Conservation (phyloP, 1,140 invertebrate species). For the Linepithema humile region DNA sequence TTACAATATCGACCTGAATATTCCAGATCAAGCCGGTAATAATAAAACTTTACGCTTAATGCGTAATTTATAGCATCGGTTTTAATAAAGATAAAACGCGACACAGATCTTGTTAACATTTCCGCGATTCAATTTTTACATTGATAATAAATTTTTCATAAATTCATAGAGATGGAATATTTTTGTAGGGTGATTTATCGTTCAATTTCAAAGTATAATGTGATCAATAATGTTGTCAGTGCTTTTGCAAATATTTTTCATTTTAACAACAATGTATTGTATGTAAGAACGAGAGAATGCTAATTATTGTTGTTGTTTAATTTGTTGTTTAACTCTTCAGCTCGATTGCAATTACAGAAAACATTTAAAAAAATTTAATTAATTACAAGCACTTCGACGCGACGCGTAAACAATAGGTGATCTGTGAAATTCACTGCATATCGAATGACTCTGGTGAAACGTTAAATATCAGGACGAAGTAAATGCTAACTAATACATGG, state of each 20-base stretch:
- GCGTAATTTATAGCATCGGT: slow-evolving; percentile 20
- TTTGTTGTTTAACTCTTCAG: neutral
- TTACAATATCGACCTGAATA: slow-evolving; percentile 45
- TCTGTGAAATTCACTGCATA: neutral
- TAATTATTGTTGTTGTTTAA: neutral
- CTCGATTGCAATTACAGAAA: neutral
- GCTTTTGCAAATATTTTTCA: neutral
- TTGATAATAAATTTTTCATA: slow-evolving; percentile 37
- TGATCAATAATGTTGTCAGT: slow-evolving; percentile 1
- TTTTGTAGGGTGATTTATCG: slow-evolving; percentile 30
- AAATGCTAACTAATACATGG: neutral
- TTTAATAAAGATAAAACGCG: slow-evolving; percentile 49
- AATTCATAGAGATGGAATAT: slow-evolving; percentile 3
- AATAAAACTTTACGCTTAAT: slow-evolving; percentile 45
- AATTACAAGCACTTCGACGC: neutral
- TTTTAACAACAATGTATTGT: neutral
- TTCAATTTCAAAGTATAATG: slow-evolving; percentile 21
- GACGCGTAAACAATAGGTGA: neutral
- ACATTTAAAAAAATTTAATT: slow-evolving; percentile 4
- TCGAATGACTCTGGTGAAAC: neutral
- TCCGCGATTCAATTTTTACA: slow-evolving; percentile 16
- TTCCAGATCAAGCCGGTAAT: slow-evolving; percentile 17
- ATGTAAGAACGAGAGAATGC: neutral
- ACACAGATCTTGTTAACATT: slow-evolving; percentile 6
- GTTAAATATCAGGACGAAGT: neutral